Percentiles rank a stretch among this genome's conserved stretches.
Evolutionary conservation across 2,797 vertebrate genomes (phyloP).

Genomic region (Syncerus caffer): DNA sequence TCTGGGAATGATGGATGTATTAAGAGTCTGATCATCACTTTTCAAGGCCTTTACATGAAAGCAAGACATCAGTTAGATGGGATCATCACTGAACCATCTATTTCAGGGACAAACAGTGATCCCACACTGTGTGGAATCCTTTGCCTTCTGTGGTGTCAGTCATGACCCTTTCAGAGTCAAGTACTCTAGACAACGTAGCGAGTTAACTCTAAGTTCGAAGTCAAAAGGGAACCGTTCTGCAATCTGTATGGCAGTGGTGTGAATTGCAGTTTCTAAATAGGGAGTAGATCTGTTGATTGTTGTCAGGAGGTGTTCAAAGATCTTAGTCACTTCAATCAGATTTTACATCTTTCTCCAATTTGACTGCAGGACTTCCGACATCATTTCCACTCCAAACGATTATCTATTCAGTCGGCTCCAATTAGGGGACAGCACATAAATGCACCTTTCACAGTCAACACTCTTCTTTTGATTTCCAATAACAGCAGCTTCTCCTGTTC

Average conservation of each 20-base stretch:
- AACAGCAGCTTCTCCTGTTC: neutral
- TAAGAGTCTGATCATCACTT: neutral
- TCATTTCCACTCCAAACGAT: neutral
- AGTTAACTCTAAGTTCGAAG: neutral
- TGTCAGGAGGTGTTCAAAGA: neutral
- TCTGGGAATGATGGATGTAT: neutral
- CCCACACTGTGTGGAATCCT: accelerated
- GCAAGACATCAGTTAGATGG: neutral
- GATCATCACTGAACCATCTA: neutral
- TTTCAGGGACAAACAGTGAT: neutral
- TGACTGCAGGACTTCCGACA: neutral
- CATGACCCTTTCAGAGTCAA: neutral
- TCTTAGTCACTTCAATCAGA: neutral
- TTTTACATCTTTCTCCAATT: neutral
- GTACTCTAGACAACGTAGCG: neutral
- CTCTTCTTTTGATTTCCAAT: neutral
- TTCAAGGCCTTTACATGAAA: neutral
- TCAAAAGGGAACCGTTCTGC: neutral
- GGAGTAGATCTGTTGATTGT: neutral
- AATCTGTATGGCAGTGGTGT: accelerated
- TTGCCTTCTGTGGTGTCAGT: neutral
- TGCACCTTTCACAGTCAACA: accelerated
- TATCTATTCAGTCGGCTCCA: neutral
- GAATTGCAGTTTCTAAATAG: neutral
- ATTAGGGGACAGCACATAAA: neutral